Base-by-base conservation (phyloP, 2,888 invertebrate genomes). In the Podotricha telesiphe region DNA sequence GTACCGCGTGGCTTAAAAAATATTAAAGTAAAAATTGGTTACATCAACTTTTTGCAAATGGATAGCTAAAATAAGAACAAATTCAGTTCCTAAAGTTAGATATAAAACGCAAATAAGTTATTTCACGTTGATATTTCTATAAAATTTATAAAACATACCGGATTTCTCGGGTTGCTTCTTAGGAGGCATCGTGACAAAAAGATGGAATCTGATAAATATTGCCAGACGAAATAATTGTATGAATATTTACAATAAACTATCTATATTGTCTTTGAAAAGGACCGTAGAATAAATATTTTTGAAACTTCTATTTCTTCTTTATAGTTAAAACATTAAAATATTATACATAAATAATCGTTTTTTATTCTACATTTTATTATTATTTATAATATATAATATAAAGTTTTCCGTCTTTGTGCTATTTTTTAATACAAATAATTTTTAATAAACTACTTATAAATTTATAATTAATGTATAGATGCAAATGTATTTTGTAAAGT, bases 91-190 rank as follows among this genome's bases (percentile, higher is more conserved):
- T 22, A 22, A 37, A 22, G 15, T 48, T 47, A 28, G 10, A 65
- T 34, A 34, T 34, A 10, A 51, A 58, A 47, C 15, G 15, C 17
- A 50, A 19, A 13, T 15, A 22, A 70, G 40, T 45, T 37, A 37
- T 20, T 53, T 8, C 56, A 55, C 34, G 42, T 59, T 20, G 28
- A 50, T 11, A 45, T 59, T 59, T 47, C 19, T 17, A 42, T 20
- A 45, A 69, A 72, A 75, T 65, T 56, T 56, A 22, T 64, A 66
- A 86, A 86, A 91, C 94, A 93, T 95, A 96, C 96, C 96, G 93
- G 97, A 94, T 94, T 97, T 97, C 86, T 97, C 97, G 82, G 96
- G 95, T 87, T 96, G 96, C 94, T 97, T 97, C 90, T 95, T 95
- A 81, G 97, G 97, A 94, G 97, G 96, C 97, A 97, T 97, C 89